A percentile compares a stretch with the other conserved stretches of the same genome.
phyloP scores from a whole-genome alignment of 2,113 vertebrate genomes.

The Ardeotis arabs region DNA sequence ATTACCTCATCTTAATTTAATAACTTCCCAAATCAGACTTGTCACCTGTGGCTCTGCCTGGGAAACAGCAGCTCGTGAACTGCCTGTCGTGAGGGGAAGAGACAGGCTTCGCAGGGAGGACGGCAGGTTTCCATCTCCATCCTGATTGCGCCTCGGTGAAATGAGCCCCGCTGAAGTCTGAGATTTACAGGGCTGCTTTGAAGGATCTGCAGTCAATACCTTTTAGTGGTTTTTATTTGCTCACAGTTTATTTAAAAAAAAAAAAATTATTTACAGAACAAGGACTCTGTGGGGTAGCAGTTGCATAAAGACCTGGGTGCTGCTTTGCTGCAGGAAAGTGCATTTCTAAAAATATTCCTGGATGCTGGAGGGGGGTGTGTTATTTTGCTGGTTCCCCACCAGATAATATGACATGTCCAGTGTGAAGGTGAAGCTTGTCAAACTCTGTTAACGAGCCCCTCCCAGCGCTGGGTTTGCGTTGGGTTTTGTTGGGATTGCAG shows the following conservation, averaged over 20 bases:
- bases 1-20: not conserved
- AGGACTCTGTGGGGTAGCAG: not conserved
- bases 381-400: not conserved
- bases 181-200: slow-evolving; percentile 51
- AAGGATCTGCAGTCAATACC: slow-evolving; percentile 22
- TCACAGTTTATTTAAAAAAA: not conserved
- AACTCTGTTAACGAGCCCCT: not conserved
- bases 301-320: not conserved
- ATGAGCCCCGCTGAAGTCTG: slow-evolving; percentile 34
- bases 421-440: not conserved
- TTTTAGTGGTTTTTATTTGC: slow-evolving; percentile 9
- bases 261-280: not conserved
- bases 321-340: not conserved
- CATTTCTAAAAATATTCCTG: not conserved
- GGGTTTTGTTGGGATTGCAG: not conserved
- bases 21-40: not conserved
- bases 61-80: not conserved
- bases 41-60: not conserved
- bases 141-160: not conserved
- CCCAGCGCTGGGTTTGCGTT: not conserved
- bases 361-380: not conserved
- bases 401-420: not conserved
- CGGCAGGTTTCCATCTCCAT: not conserved
- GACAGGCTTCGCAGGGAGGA: not conserved
- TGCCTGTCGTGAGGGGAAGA: not conserved